Percentiles rank a stretch among this genome's conserved stretches.
phyloP scores from a whole-genome alignment of 2,888 invertebrate genomes.

The Brachyptera putata region DNA sequence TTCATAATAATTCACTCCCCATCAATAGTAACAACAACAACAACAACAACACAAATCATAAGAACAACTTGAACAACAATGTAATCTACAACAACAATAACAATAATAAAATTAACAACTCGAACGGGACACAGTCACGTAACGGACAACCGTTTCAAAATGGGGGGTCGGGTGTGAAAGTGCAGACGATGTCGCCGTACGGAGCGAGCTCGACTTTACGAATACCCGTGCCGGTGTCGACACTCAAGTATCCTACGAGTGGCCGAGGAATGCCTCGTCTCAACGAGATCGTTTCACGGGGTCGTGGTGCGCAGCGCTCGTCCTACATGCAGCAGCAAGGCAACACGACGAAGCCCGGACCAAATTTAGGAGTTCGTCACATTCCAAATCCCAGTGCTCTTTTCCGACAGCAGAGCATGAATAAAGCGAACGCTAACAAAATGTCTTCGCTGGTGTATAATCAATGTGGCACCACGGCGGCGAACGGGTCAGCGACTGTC shows the following conservation, averaged over 20 bases:
- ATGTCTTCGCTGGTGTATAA: background rate
- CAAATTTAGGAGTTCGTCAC: slow-evolving; percentile 58
- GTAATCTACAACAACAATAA: background rate
- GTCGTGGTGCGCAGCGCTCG: background rate
- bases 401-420: slow-evolving; percentile 47
- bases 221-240: slow-evolving; percentile 27
- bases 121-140: slow-evolving; percentile 13
- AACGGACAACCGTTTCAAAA: slow-evolving; percentile 4
- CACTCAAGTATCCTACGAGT: background rate
- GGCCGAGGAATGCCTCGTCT: slow-evolving; percentile 43
- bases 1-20: slow-evolving; percentile 12
- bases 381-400: slow-evolving; percentile 61
- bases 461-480: background rate
- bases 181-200: background rate
- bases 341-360: slow-evolving; percentile 39
- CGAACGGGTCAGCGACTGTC: background rate
- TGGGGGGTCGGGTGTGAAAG: background rate
- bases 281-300: slow-evolving; percentile 46
- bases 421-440: slow-evolving; percentile 16
- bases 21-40: background rate
- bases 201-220: slow-evolving; percentile 18
- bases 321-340: no score
- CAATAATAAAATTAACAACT: no score
- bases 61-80: background rate
- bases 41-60: background rate